These are phyloP conservation scores for Yponomeuta sedellus DNA, from an alignment of 2,888 invertebrate species.

Conservation along the genomic window DNA sequence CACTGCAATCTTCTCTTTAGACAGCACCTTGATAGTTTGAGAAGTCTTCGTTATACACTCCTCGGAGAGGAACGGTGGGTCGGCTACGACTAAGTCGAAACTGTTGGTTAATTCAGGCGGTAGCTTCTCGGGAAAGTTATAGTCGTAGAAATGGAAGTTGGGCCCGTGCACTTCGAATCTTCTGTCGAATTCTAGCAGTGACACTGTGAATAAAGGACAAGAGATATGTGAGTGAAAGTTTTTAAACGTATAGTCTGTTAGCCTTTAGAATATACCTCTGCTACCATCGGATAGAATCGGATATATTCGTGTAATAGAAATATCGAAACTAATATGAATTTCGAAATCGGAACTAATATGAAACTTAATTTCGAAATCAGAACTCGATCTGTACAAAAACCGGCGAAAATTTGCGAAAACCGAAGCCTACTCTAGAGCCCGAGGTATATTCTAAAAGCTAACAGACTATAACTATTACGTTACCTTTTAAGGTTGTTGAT, in stretches of 20 bases:
- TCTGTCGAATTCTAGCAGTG: conserved; percentile 88
- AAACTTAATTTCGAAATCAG: too few species aligned
- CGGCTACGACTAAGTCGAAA: conserved; percentile 92
- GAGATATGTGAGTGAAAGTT: background rate
- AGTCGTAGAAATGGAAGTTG: conserved; percentile 92
- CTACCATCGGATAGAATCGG: too few species aligned
- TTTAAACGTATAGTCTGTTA: too few species aligned
- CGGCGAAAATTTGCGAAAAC: too few species aligned
- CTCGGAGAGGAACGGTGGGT: conserved; percentile 96
- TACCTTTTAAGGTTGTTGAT: background rate
- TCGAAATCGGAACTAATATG: too few species aligned
- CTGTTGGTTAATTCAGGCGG: conserved; percentile 74
- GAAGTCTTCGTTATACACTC: conserved; percentile 93
- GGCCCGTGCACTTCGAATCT: conserved; percentile 87
- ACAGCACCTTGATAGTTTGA: conserved; percentile 83
- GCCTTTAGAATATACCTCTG: too few species aligned
- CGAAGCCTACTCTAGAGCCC: too few species aligned
- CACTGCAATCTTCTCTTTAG: conserved; percentile 85
- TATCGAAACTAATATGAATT: too few species aligned
- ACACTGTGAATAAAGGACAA: conserved; percentile 71
- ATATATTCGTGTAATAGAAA: too few species aligned
- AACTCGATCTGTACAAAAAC: too few species aligned
- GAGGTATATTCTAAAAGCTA: too few species aligned
- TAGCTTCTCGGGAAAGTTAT: conserved; percentile 84
- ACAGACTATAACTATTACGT: too few species aligned